Base-by-base conservation (phyloP, 2,888 invertebrate species). In the Steinernema hermaphroditum region DNA sequence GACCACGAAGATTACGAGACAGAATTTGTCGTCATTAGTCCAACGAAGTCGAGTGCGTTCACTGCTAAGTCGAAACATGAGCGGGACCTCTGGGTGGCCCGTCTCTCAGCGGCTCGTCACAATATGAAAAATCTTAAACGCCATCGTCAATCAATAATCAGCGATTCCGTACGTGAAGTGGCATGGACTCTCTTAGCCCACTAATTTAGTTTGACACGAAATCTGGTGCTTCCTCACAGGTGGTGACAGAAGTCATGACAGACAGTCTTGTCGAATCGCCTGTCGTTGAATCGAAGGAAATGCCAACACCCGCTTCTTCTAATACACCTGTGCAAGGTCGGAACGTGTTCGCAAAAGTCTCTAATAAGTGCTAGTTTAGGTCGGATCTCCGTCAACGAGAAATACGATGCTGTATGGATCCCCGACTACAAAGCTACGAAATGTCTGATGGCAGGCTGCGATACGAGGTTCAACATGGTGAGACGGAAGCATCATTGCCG, bases 401-500 rank as follows among this genome's bases (percentile, higher is more conserved):
- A 54, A 27, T 54, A 54, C 16, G 69, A 22, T 41, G 69, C 93
- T 0, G 90, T 91, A 79, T 94, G 93, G 94, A 91, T 94, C 62
- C 93, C 93, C 0, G 94, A 94, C 87, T 90, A 91, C 12, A 92
- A 92, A 81, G 92, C 93, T 1, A 89, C 90, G 24, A 90, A 90
- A 77, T 94, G 94, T 87, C 91, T 94, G 91, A 91, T 92, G 82
- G 78, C 77, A 37, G 82, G 82, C 8, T 94, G 94, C 87, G 91
- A 91, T 75, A 88, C 90, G 57, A 92, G 91, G 87, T 94, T 94
- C 87, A 93, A 92, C 0, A 90, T 94, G 77, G 90, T 93, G 69
- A 92, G 92, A 86, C 89, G 94, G 68, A 89, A 93, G 49, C 91
- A 91, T 85, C 94, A 94, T 88, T 94, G 94, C 86, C 89, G 94